phyloP scores from a whole-genome alignment of 2,113 vertebrate genomes.

The Charina bottae region DNA sequence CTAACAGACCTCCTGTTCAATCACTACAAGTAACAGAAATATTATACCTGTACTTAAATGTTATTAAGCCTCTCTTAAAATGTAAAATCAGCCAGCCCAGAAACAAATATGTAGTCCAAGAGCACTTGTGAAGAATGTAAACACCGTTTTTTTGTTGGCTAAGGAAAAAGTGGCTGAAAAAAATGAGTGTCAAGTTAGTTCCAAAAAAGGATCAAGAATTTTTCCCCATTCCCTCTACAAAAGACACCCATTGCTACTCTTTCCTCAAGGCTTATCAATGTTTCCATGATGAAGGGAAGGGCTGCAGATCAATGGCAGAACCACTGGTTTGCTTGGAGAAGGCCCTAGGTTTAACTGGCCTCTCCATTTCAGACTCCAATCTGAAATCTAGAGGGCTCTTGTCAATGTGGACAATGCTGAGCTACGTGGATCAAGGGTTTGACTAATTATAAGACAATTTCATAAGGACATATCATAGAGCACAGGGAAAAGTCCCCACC shows the following conservation, averaged over 20 bases:
- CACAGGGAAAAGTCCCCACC: neutral
- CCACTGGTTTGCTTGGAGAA: neutral
- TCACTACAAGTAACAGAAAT: neutral
- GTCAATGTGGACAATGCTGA: neutral
- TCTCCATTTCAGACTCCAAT: neutral
- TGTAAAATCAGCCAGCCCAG: neutral
- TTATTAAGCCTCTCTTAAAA: neutral
- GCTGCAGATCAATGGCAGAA: neutral
- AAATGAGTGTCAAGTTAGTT: neutral
- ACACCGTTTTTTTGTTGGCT: neutral
- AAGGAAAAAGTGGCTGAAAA: neutral
- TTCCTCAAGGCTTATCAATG: neutral
- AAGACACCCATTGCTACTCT: neutral
- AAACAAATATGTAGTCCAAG: neutral
- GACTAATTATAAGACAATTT: neutral
- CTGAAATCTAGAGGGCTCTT: neutral
- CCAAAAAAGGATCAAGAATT: neutral
- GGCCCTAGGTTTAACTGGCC: neutral
- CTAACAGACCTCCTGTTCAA: neutral
- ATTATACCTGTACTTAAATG: neutral
- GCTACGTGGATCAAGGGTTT: neutral
- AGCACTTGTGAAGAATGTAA: neutral
- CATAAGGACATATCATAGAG: neutral
- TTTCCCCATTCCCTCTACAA: neutral
- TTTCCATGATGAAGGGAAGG: neutral